These are phyloP conservation scores for Plagiodera versicolora DNA, from an alignment of 2,888 invertebrate species.

Conservation along the genomic window DNA sequence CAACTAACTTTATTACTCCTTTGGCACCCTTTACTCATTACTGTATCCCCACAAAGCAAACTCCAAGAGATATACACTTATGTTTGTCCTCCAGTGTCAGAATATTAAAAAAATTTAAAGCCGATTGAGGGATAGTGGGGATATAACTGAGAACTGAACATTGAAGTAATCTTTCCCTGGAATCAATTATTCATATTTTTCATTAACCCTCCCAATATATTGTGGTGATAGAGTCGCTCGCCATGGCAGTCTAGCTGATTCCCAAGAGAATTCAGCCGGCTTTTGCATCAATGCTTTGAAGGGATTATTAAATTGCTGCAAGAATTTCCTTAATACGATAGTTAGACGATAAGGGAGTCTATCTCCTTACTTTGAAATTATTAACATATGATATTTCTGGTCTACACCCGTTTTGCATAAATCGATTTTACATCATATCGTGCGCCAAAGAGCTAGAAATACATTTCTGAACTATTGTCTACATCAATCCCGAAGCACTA, in stretches of 20 bases:
- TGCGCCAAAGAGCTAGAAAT: background rate
- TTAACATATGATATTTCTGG: conserved; percentile 53
- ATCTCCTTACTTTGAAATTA: conserved; percentile 54
- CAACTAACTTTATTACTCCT: no score
- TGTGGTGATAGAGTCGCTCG: background rate
- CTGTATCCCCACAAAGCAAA: no score
- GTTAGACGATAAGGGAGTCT: conserved; percentile 55
- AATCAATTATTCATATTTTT: conserved; percentile 9
- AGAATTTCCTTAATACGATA: conserved; percentile 55
- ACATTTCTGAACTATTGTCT: background rate
- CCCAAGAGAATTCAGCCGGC: conserved; percentile 54
- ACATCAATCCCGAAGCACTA: no score
- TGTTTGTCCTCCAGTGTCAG: no score
- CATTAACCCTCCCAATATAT: background rate
- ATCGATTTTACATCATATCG: conserved; percentile 39
- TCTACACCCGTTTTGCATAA: conserved; percentile 41
- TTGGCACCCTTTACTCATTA: no score
- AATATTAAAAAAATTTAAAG: no score
- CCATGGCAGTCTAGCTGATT: conserved; percentile 34
- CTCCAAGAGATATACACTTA: no score
- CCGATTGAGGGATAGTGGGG: no score
- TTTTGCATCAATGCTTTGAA: conserved; percentile 55
- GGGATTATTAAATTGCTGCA: conserved; percentile 57
- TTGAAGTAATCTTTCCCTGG: no score
- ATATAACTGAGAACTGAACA: no score